These are phyloP conservation scores for Epirrita christyi DNA, from an alignment of 2,888 invertebrate species.

Conservation along the genomic window DNA sequence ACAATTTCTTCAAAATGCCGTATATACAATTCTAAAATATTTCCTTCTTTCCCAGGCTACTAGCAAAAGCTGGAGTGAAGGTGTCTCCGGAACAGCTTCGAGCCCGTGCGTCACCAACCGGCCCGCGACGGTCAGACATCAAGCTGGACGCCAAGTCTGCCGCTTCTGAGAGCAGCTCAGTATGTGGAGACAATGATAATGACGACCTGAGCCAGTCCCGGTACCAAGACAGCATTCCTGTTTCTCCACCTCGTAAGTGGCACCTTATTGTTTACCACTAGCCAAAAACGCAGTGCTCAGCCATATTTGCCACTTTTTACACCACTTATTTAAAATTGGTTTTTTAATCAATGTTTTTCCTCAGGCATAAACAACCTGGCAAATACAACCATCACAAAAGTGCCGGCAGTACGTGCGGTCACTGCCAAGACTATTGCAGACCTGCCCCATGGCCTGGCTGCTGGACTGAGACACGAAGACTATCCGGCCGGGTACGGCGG, in stretches of 20 bases:
- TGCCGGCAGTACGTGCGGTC: slow-evolving; percentile 86
- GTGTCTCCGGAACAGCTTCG: slow-evolving; percentile 93
- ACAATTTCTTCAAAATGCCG: neutral
- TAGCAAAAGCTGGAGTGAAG: slow-evolving; percentile 95
- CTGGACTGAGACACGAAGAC: slow-evolving; percentile 87
- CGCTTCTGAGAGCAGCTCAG: slow-evolving; percentile 89
- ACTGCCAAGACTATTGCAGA: slow-evolving; percentile 88
- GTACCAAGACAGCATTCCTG: slow-evolving; percentile 79
- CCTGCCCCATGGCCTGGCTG: slow-evolving; percentile 84
- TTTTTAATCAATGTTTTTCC: slow-evolving; percentile 15
- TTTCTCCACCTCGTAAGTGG: slow-evolving; percentile 85
- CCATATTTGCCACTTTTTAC: neutral
- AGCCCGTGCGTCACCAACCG: slow-evolving; percentile 94
- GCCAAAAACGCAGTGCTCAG: neutral
- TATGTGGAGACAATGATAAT: slow-evolving; percentile 92
- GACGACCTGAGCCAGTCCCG: slow-evolving; percentile 92
- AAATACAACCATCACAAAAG: slow-evolving; percentile 87
- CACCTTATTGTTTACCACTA: slow-evolving; percentile 11
- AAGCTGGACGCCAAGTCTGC: slow-evolving; percentile 91
- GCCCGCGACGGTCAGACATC: slow-evolving; percentile 90
- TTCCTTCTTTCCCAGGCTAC: slow-evolving; percentile 75
- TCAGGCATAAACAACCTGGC: slow-evolving; percentile 83
- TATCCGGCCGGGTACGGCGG: slow-evolving; percentile 89
- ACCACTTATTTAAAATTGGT: neutral
- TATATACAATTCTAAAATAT: neutral